A percentile compares a stretch with the other conserved stretches of the same genome.
Evolutionary conservation across 2,113 vertebrate species (phyloP).

Genomic region (Dipodomys stephensi): DNA sequence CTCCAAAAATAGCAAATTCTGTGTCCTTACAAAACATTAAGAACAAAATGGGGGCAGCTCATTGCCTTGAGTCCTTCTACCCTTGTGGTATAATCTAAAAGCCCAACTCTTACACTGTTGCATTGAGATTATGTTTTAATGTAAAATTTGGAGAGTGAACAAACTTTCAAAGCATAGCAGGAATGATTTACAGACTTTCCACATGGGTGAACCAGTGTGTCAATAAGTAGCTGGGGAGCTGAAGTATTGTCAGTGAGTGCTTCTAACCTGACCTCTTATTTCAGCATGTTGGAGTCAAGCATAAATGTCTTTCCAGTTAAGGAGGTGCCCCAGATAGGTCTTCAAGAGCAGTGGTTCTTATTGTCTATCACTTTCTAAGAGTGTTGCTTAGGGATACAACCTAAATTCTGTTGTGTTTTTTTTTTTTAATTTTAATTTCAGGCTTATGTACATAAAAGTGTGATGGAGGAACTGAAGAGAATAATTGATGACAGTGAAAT

Average conservation of each 20-base stretch:
- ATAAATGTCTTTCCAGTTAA: not conserved
- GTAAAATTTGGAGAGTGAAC: not conserved
- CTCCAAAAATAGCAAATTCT: not conserved
- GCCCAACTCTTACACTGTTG: not conserved
- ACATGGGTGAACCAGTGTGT: conserved; percentile 9
- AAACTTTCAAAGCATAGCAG: not conserved
- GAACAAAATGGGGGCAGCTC: not conserved
- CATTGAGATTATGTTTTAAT: not conserved
- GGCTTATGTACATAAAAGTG: conserved; percentile 99
- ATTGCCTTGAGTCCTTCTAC: not conserved
- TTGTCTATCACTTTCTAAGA: not conserved
- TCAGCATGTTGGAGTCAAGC: not conserved
- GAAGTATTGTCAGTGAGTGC: not conserved
- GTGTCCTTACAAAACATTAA: not conserved
- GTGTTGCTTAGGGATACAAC: not conserved
- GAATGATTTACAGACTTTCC: not conserved
- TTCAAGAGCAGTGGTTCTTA: not conserved
- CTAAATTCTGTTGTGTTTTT: conserved; percentile 20
- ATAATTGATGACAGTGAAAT: conserved; percentile 99
- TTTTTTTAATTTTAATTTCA: conserved; percentile 68
- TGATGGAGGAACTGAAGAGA: conserved; percentile 99
- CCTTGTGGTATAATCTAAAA: not conserved
- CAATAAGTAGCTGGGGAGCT: not conserved
- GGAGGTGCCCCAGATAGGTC: not conserved
- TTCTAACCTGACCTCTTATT: not conserved